A percentile compares a stretch with the other conserved stretches of the same genome.
Evolutionary conservation across 1,140 invertebrate genomes (phyloP).

Genomic region (Panulirus ornatus): DNA sequence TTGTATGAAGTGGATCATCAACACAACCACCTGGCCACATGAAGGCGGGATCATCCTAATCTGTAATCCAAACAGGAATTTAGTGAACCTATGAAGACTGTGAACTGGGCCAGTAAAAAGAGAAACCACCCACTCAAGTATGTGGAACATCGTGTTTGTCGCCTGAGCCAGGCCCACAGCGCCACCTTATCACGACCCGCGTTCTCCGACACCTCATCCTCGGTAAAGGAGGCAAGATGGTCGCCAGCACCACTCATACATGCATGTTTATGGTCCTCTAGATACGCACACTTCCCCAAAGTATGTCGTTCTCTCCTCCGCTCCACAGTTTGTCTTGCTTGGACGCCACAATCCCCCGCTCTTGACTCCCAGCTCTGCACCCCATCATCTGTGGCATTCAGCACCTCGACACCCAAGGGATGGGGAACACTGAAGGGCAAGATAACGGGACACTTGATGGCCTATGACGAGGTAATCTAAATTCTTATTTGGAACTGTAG

Average conservation of each 20-base stretch:
- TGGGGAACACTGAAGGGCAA: no score
- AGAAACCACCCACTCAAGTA: neutral
- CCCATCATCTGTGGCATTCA: no score
- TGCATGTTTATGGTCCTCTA: slow-evolving; percentile 26
- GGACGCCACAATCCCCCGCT: no score
- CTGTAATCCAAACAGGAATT: neutral
- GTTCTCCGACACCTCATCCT: slow-evolving; percentile 9
- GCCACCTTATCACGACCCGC: neutral
- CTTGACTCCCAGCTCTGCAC: no score
- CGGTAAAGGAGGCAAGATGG: neutral
- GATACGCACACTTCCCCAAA: slow-evolving; percentile 4
- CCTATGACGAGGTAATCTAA: no score
- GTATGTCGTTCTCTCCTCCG: slow-evolving; percentile 23
- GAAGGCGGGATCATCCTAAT: no score
- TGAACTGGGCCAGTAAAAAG: neutral
- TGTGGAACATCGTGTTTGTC: neutral
- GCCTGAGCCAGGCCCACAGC: neutral
- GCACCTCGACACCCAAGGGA: no score
- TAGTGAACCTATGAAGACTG: neutral
- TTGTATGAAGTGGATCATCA: no score
- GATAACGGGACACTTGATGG: no score
- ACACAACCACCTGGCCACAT: no score
- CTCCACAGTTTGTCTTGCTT: neutral
- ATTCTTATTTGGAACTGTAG: no score
- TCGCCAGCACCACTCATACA: slow-evolving; percentile 2